Evolutionary conservation across 2,113 vertebrate species (phyloP).

Genomic region (Cebus imitator): DNA sequence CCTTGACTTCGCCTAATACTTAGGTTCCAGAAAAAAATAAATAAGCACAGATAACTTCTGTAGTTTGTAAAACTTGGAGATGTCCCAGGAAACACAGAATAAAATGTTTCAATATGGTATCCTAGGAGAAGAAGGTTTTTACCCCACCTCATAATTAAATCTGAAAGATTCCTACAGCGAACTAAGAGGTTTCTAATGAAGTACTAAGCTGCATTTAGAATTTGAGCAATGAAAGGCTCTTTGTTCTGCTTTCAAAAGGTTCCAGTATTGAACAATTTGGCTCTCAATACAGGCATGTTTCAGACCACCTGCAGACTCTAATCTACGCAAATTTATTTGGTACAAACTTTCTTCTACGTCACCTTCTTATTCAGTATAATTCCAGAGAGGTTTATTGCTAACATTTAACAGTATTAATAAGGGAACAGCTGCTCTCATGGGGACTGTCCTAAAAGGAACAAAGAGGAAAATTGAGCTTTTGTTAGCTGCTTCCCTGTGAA

Average conservation of each 20-base stretch:
- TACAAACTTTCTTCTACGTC: slow-evolving; percentile 82
- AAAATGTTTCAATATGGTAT: slow-evolving; percentile 75
- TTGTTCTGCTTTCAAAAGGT: slow-evolving; percentile 85
- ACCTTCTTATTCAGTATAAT: slow-evolving; percentile 74
- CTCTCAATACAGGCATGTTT: slow-evolving; percentile 77
- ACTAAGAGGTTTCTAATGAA: slow-evolving; percentile 86
- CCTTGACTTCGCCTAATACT: slow-evolving; percentile 9
- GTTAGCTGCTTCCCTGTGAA: not conserved
- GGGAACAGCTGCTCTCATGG: slow-evolving; percentile 53
- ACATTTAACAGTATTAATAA: slow-evolving; percentile 61
- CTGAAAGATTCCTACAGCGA: slow-evolving; percentile 82
- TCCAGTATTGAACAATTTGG: slow-evolving; percentile 81
- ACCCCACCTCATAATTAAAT: slow-evolving; percentile 81
- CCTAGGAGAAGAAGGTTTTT: slow-evolving; percentile 62
- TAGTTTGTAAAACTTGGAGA: slow-evolving; percentile 58
- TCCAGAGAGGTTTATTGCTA: slow-evolving; percentile 78
- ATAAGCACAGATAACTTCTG: slow-evolving; percentile 58
- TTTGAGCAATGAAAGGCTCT: slow-evolving; percentile 82
- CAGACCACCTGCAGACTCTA: slow-evolving; percentile 84
- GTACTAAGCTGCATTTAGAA: slow-evolving; percentile 83
- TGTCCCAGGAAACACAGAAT: slow-evolving; percentile 80
- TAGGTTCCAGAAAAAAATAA: slow-evolving; percentile 45
- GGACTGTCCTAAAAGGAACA: slow-evolving; percentile 22
- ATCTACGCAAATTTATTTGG: slow-evolving; percentile 82
- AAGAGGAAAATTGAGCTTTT: slow-evolving; percentile 26